Percentiles rank a stretch among this genome's conserved stretches.
Conservation (phyloP, 2,888 invertebrate species). For the Abrostola triplasia region DNA sequence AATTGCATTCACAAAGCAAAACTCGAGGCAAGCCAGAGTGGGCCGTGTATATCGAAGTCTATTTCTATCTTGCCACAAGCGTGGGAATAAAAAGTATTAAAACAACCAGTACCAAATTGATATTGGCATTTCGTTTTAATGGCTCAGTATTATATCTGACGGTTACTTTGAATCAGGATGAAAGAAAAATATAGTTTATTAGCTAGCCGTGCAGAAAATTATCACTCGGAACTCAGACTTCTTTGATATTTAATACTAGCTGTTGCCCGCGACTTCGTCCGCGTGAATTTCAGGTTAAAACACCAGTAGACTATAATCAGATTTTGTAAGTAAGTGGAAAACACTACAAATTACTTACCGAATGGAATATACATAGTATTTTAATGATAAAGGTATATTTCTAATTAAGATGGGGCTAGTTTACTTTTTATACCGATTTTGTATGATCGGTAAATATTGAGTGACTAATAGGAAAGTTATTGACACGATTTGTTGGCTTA, state of each 20-base stretch:
- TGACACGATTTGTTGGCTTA: too few species aligned
- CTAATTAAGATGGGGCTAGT: too few species aligned
- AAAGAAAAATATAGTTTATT: slow-evolving; percentile 17
- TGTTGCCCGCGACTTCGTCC: too few species aligned
- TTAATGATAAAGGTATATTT: too few species aligned
- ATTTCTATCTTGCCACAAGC: not conserved
- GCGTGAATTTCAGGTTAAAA: too few species aligned
- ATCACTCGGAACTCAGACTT: not conserved
- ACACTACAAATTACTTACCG: too few species aligned
- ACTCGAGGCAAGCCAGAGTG: slow-evolving; percentile 1
- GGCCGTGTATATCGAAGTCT: not conserved
- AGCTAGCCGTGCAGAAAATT: not conserved
- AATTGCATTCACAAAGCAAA: slow-evolving; percentile 1
- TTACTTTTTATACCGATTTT: too few species aligned
- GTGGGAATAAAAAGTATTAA: not conserved
- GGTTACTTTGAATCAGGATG: not conserved
- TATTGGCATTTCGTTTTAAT: not conserved
- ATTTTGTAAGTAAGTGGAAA: too few species aligned
- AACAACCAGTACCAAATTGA: not conserved
- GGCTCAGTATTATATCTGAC: not conserved
- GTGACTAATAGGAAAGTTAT: too few species aligned
- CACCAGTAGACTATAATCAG: too few species aligned
- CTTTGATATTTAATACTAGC: not conserved
- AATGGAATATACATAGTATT: too few species aligned
- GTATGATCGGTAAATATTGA: too few species aligned